Percentiles rank a stretch among this genome's conserved stretches.
Evolutionary conservation across 2,113 vertebrate species (phyloP).

Genomic region (Cervus canadensis): DNA sequence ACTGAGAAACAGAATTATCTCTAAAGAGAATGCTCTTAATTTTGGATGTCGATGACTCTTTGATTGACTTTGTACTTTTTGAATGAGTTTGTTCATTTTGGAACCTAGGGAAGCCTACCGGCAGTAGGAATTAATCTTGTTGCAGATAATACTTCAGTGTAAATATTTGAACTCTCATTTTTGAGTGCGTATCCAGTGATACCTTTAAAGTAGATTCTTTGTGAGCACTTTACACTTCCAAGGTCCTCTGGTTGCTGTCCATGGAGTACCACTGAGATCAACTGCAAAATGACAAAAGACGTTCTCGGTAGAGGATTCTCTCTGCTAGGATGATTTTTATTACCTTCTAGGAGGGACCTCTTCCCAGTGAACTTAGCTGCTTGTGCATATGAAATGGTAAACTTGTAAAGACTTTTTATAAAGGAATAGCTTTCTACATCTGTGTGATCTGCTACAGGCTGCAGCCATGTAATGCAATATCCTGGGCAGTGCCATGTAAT

Average conservation of each 20-base stretch:
- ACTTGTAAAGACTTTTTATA: not conserved
- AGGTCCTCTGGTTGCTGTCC: not conserved
- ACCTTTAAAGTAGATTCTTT: not conserved
- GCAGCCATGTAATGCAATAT: too few species aligned
- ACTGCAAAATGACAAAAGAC: not conserved
- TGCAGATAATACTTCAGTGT: slow-evolving; percentile 1
- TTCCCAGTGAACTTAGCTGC: not conserved
- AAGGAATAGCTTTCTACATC: not conserved
- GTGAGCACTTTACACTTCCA: not conserved
- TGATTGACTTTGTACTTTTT: slow-evolving; percentile 30
- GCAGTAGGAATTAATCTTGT: slow-evolving; percentile 23
- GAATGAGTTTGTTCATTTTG: slow-evolving; percentile 45
- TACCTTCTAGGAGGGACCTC: not conserved
- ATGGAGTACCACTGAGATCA: not conserved
- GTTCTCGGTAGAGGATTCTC: not conserved
- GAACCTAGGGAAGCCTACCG: slow-evolving; percentile 34
- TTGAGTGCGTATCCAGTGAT: not conserved
- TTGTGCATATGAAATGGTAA: not conserved
- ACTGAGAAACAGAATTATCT: slow-evolving; percentile 47
- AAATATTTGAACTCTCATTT: slow-evolving; percentile 31
- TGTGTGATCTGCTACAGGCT: not conserved
- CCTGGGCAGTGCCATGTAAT: not conserved
- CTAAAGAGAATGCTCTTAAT: slow-evolving; percentile 56
- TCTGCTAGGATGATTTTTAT: not conserved
- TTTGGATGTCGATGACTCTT: slow-evolving; percentile 53